Evolutionary conservation across 2,888 invertebrate species (phyloP), one percentile per base, ranked within the genome.

Genomic region (Epirrita christyi): DNA sequence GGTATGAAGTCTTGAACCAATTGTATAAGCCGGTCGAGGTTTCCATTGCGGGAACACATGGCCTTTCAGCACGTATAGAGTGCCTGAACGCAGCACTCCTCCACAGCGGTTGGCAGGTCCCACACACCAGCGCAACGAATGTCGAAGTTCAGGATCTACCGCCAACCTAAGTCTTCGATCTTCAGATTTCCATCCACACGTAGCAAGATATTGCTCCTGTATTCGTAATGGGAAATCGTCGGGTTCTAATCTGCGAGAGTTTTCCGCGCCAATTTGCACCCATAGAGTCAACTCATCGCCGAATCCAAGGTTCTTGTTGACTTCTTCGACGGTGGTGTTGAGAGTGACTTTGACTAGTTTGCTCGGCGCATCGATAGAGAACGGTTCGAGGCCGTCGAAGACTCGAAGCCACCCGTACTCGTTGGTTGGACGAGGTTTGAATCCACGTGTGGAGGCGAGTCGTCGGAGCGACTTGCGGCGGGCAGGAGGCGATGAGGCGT

Each of bases 21-120:
- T 88, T 55, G 95, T 85, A 65, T 94, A 93, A 34, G 94, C 88
- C 29, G 93, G 89, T 64, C 94, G 88, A 50, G 93, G 89, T 75
- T 94, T 94, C 95, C 95, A 95, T 75, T 95, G 94, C 37, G 95
- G 95, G 68, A 94, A 94, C 45, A 95, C 95, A 65, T 95, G 92
- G 43, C 95, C 95, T 78, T 95, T 95, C 47, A 95, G 81, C 43
- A 95, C 92, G 66, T 93, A 86, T 43, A 94, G 80, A 53, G 93
- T 93, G 27, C 93, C 90, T 50, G 93, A 92, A 32, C 79, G 78
- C 11, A 83, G 64, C 5, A 88, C 81, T 36, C 87, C 93, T 38
- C 91, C 81, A 8, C 88, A 84, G 2, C 90, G 86, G 0, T 86
- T 86, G 15, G 93, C 87, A 14, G 94, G 94, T 7, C 94, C 94